Evolutionary conservation across 2,797 vertebrate species (phyloP).

Genomic region (Leucoraja ocellata): DNA sequence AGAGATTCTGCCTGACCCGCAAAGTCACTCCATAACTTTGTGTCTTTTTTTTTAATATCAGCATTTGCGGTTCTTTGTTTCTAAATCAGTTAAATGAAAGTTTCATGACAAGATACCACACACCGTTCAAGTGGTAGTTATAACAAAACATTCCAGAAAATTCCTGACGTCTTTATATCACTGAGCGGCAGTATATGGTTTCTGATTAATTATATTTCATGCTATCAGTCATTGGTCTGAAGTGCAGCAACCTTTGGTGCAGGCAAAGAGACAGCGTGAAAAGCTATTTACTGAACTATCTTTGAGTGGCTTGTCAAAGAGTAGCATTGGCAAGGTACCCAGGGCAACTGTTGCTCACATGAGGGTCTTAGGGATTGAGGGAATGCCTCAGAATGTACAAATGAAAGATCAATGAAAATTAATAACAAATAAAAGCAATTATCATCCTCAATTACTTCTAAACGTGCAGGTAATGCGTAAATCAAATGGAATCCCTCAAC

Average conservation of each 20-base stretch:
- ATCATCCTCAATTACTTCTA: background rate
- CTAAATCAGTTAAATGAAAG: background rate
- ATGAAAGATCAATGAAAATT: conserved; percentile 5
- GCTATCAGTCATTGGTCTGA: background rate
- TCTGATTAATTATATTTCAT: background rate
- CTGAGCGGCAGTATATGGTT: background rate
- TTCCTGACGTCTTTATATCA: background rate
- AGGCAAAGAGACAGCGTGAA: background rate
- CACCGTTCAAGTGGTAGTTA: background rate
- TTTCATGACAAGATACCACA: background rate
- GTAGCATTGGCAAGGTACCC: background rate
- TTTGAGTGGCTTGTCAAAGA: background rate
- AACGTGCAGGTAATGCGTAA: background rate
- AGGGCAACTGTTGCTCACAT: background rate
- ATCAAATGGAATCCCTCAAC: background rate
- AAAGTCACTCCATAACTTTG: no score
- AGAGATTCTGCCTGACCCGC: no score
- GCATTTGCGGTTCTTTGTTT: no score
- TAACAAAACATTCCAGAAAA: background rate
- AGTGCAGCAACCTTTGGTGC: background rate
- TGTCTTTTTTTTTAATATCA: no score
- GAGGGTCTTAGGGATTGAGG: background rate
- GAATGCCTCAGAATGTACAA: background rate
- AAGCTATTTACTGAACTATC: background rate
- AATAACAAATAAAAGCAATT: background rate